Evolutionary conservation across 2,797 vertebrate genomes (phyloP).

Genomic region (Poliocrania exsul): DNA sequence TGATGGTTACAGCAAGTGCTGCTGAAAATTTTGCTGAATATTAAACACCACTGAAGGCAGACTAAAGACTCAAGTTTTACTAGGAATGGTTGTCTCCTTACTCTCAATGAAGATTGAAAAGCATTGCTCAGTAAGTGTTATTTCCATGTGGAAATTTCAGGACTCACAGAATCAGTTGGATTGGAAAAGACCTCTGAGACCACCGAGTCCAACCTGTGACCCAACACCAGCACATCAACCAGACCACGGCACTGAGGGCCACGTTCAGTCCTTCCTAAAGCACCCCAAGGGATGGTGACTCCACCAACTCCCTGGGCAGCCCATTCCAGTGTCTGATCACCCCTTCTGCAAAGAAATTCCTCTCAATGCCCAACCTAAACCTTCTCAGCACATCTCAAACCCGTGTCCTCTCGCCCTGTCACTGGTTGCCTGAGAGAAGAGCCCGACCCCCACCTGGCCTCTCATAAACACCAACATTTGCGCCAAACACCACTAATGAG

Average conservation of each 20-base stretch:
- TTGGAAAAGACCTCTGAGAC: neutral
- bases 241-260: neutral
- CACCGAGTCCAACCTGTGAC: neutral
- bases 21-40: neutral
- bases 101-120: rapidly evolving
- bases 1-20: neutral
- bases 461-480: neutral
- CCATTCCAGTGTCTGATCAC: neutral
- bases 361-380: neutral
- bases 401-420: rapidly evolving
- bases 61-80: neutral
- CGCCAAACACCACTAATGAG: rapidly evolving
- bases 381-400: too few relatives aligned
- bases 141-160: neutral
- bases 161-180: neutral
- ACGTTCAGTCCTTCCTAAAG: neutral
- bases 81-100: neutral
- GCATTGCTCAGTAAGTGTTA: rapidly evolving
- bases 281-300: too few relatives aligned
- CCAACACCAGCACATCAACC: neutral
- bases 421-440: rapidly evolving
- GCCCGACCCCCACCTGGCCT: neutral
- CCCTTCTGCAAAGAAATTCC: neutral
- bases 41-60: neutral
- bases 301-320: neutral